Evolutionary conservation across 2,113 vertebrate genomes (phyloP).

Genomic region (Tragelaphus imberbis): DNA sequence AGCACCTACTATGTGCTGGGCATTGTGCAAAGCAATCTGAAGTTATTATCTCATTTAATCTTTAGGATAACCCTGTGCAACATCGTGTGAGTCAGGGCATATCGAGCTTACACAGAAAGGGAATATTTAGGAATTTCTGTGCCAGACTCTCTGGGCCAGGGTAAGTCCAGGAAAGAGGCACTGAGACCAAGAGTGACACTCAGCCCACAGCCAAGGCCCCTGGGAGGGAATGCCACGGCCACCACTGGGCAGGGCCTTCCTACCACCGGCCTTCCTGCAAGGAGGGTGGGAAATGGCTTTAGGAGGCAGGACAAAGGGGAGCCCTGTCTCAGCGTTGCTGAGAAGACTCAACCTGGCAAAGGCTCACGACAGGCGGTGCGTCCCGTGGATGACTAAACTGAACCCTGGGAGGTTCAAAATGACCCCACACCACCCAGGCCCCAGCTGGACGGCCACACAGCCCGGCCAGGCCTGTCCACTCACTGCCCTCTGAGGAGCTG

Average conservation of each 20-base stretch:
- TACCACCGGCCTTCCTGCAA: background rate
- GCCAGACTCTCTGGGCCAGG: no score
- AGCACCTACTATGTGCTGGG: background rate
- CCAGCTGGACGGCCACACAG: background rate
- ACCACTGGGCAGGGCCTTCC: background rate
- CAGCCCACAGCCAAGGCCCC: background rate
- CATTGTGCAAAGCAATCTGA: background rate
- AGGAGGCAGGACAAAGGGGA: no score
- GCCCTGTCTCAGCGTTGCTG: background rate
- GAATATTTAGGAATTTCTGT: background rate
- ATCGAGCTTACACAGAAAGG: background rate
- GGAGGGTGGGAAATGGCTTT: background rate
- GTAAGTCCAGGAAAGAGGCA: background rate
- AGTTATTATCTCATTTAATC: background rate
- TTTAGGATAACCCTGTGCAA: no score
- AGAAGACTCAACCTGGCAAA: fast-evolving
- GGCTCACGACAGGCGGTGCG: fast-evolving
- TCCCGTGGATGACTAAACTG: background rate
- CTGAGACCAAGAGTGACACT: background rate
- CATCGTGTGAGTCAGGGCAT: fast-evolving
- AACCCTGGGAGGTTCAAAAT: background rate
- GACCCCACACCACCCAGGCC: background rate
- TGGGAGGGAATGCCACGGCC: fast-evolving
- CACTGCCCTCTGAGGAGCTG: background rate
- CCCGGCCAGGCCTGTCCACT: no score